Evolutionary conservation across 2,113 vertebrate species (phyloP).

Genomic region (Philantomba maxwellii): DNA sequence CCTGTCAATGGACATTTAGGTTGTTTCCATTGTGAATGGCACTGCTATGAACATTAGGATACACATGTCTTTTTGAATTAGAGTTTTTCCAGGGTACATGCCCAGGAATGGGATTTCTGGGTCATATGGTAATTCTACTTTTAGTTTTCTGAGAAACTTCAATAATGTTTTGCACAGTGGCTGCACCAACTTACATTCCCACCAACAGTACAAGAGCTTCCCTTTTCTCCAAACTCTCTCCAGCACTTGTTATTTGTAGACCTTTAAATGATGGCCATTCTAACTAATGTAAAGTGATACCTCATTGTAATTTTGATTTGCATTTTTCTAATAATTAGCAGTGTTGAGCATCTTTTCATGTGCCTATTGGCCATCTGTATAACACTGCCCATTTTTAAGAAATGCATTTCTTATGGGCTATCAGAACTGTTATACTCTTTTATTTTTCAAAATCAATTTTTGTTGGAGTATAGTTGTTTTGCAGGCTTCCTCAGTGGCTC

Average conservation of each 20-base stretch:
- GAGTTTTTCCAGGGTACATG: not conserved
- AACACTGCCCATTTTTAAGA: not conserved
- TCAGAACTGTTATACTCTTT: not conserved
- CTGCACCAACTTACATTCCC: not conserved
- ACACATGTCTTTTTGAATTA: not conserved
- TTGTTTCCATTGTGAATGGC: not conserved
- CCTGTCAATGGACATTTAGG: not conserved
- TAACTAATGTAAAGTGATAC: not conserved
- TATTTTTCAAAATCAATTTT: not conserved
- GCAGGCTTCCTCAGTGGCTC: not conserved
- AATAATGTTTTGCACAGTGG: not conserved
- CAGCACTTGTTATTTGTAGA: not conserved
- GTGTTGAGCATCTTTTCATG: not conserved
- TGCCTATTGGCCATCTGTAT: not conserved
- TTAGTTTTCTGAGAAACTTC: not conserved
- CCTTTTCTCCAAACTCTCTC: not conserved
- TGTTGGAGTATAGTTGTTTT: not conserved
- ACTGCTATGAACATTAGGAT: not conserved
- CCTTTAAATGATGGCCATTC: not conserved
- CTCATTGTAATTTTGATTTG: not conserved
- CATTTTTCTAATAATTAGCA: not conserved
- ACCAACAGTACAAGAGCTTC: not conserved
- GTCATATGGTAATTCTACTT: not conserved
- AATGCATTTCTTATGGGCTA: not conserved
- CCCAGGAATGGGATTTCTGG: not conserved